Percentiles rank a stretch among this genome's conserved stretches.
Evolutionary conservation across 1,140 invertebrate species (phyloP).

Genomic region (Ephestia elutella): DNA sequence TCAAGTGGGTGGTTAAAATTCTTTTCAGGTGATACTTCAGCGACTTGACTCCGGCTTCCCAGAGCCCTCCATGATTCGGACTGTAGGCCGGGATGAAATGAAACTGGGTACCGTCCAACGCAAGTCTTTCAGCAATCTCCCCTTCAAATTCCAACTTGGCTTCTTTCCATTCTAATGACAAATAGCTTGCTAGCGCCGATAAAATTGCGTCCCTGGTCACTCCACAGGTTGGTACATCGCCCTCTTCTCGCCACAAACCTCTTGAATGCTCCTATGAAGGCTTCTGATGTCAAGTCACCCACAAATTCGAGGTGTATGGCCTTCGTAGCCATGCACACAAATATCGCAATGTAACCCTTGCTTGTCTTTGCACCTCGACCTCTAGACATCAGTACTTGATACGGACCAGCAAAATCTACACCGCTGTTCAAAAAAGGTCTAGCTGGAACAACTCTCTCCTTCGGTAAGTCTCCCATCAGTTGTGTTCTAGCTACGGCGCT

Average conservation of each 20-base stretch:
- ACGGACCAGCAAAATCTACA: conserved; percentile 18
- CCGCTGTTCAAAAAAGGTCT: conserved; percentile 16
- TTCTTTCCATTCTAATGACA: conserved; percentile 14
- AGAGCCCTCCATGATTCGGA: conserved; percentile 53
- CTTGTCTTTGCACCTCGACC: conserved; percentile 11
- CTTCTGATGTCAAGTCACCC: conserved; percentile 11
- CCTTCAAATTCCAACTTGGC: conserved; percentile 16
- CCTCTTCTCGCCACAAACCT: conserved; percentile 28
- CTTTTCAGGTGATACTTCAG: conserved; percentile 23
- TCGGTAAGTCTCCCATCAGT: conserved; percentile 18
- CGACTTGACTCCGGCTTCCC: conserved; percentile 42
- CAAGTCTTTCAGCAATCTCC: conserved; percentile 14
- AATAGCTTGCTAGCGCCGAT: conserved; percentile 35
- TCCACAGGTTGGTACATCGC: conserved; percentile 18
- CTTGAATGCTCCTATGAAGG: conserved; percentile 15
- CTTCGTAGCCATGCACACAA: conserved; percentile 21
- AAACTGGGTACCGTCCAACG: conserved; percentile 38
- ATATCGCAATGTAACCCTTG: conserved; percentile 18
- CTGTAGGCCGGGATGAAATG: conserved; percentile 52
- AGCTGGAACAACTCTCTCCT: conserved; percentile 5
- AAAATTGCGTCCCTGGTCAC: conserved; percentile 33
- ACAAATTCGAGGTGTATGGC: conserved; percentile 22
- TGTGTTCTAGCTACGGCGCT: conserved; percentile 7
- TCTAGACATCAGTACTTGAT: conserved; percentile 8
- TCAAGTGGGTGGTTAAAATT: conserved; percentile 21